Evolutionary conservation across 2,797 vertebrate species (phyloP).

Genomic region (Champsocephalus esox): DNA sequence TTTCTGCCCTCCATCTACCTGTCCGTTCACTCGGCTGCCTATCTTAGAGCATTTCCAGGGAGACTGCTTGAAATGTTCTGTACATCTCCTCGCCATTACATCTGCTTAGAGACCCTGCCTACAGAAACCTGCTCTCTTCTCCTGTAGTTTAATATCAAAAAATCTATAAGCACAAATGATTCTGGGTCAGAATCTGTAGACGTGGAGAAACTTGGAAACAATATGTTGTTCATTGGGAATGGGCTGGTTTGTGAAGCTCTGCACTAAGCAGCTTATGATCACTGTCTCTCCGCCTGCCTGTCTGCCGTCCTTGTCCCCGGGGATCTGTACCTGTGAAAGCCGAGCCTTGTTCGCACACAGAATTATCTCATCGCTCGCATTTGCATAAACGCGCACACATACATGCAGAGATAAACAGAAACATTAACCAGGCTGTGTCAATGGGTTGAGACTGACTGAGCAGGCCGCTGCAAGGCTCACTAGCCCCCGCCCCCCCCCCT

Average conservation of each 20-base stretch:
- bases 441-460: constrained; percentile 28
- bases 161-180: constrained; percentile 22
- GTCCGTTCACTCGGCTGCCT: constrained; percentile 19
- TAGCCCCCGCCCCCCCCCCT: too few relatives aligned
- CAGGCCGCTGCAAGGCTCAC: too few relatives aligned
- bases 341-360: constrained; percentile 68
- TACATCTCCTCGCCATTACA: constrained; percentile 14
- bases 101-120: constrained; percentile 1
- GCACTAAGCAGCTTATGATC: constrained; percentile 66
- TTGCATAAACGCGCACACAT: constrained; percentile 58
- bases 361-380: constrained; percentile 65
- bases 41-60: constrained; percentile 14
- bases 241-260: constrained; percentile 61
- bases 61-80: constrained; percentile 28
- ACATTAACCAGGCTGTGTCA: constrained; percentile 42
- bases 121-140: neutral
- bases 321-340: constrained; percentile 76
- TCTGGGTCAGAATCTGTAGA: constrained; percentile 44
- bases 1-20: constrained; percentile 37
- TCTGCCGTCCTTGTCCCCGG: constrained; percentile 62
- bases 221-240: constrained; percentile 56
- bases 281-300: constrained; percentile 65
- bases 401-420: constrained; percentile 26
- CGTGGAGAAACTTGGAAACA: constrained; percentile 49
- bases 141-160: constrained; percentile 19